These are phyloP conservation scores for Gila orcuttii DNA, from an alignment of 2,113 vertebrate species.

Conservation along the genomic window DNA sequence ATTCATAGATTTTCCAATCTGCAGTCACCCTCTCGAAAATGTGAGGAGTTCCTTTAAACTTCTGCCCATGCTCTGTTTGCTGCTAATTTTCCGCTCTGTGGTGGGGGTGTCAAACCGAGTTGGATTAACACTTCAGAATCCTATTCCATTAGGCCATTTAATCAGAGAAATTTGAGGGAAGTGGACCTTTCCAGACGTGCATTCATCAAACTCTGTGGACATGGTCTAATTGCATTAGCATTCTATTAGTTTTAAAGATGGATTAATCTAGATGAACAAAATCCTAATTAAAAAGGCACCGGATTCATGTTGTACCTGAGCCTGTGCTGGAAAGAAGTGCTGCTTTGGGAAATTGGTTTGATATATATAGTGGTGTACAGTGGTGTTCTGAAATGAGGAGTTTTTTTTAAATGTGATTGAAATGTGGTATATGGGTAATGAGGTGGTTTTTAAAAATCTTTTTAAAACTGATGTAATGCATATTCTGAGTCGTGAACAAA, in stretches of 20 bases:
- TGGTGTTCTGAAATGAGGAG: too few relatives aligned
- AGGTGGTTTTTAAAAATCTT: too few relatives aligned
- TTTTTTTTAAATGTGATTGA: too few relatives aligned
- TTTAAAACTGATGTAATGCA: too few relatives aligned
- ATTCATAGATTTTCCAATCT: not conserved
- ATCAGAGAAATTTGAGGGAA: constrained; percentile 32
- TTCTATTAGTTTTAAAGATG: constrained; percentile 42
- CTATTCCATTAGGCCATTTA: constrained; percentile 38
- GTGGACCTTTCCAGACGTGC: constrained; percentile 19
- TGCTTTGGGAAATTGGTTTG: constrained; percentile 4
- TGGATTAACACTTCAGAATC: constrained; percentile 22
- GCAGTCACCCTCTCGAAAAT: not conserved
- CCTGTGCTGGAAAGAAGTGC: not conserved
- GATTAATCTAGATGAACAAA: constrained; percentile 24
- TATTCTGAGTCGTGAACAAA: too few relatives aligned
- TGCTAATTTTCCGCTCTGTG: constrained; percentile 38
- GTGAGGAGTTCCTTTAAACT: constrained; percentile 15
- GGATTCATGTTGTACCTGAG: not conserved
- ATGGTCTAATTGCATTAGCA: constrained; percentile 50
- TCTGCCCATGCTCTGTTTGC: constrained; percentile 27
- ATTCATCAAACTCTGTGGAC: constrained; percentile 39
- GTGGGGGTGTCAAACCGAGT: constrained; percentile 32
- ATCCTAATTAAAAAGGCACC: constrained; percentile 49
- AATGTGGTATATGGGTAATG: too few relatives aligned
- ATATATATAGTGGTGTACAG: not conserved